Evolutionary conservation across 2,888 invertebrate species (phyloP).

Genomic region (Busseola fusca): DNA sequence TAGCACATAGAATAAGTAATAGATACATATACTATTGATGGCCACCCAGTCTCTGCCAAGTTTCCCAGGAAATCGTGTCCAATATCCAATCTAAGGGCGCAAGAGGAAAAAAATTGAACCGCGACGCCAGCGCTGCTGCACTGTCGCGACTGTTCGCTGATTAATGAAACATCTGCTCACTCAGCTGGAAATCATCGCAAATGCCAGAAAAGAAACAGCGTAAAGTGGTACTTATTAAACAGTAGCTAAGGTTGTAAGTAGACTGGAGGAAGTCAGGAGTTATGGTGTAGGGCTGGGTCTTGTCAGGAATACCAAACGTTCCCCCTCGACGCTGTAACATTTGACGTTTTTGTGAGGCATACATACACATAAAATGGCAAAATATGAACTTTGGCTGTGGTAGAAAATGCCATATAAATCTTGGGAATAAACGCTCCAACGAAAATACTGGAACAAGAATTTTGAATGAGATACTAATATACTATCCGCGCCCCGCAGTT

Average conservation of each 20-base stretch:
- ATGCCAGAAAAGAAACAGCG: conserved; percentile 12
- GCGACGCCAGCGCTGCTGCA: conserved; percentile 85
- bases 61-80: conserved; percentile 87
- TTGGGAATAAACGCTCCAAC: conserved; percentile 36
- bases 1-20: conserved; percentile 37
- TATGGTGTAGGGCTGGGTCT: conserved; percentile 53
- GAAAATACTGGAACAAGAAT: conserved; percentile 31
- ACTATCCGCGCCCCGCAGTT: too few species aligned
- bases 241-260: conserved; percentile 41
- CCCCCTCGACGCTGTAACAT: conserved; percentile 88
- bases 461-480: not conserved
- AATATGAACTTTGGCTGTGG: conserved; percentile 79
- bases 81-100: conserved; percentile 87
- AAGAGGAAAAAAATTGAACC: conserved; percentile 87
- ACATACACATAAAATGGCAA: conserved; percentile 85
- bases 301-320: conserved; percentile 86
- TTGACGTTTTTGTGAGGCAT: conserved; percentile 87
- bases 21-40: conserved; percentile 65
- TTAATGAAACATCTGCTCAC: conserved; percentile 86
- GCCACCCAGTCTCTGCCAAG: conserved; percentile 84
- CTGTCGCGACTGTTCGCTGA: conserved; percentile 88
- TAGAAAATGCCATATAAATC: conserved; percentile 61
- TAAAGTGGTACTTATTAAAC: conserved; percentile 33
- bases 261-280: conserved; percentile 8
- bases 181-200: conserved; percentile 79